Percentiles rank a stretch among this genome's conserved stretches.
phyloP scores from a whole-genome alignment of 2,113 vertebrate genomes.

The Sorex araneus region DNA sequence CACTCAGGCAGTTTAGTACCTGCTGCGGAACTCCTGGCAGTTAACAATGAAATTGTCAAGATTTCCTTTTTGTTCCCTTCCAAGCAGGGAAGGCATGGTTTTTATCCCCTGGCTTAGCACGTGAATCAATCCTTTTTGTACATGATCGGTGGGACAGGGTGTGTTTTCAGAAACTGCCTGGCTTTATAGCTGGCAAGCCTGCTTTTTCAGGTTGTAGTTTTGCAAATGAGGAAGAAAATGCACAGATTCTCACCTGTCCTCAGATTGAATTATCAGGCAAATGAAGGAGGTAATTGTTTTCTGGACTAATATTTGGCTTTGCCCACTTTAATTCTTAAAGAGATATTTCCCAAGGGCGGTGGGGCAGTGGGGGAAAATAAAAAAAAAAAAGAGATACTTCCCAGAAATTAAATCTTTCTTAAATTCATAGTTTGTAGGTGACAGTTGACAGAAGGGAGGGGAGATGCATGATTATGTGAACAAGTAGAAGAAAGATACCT shows the following conservation, averaged over 20 bases:
- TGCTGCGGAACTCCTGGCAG: constrained; percentile 34
- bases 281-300: constrained; percentile 22
- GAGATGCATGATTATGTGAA: background rate
- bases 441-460: background rate
- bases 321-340: background rate
- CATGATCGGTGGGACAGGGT: constrained; percentile 37
- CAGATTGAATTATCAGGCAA: background rate
- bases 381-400: background rate
- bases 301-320: background rate
- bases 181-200: constrained; percentile 33
- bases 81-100: constrained; percentile 30
- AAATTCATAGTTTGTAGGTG: background rate
- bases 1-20: constrained; percentile 4
- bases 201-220: constrained; percentile 15
- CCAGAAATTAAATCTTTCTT: background rate
- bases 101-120: constrained; percentile 58
- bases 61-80: constrained; percentile 67
- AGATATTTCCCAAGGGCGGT: background rate
- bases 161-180: constrained; percentile 55
- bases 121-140: constrained; percentile 70
- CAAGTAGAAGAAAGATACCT: background rate
- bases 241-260: background rate
- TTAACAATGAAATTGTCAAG: constrained; percentile 78
- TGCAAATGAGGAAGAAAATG: constrained; percentile 57
- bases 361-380: too few relatives aligned